phyloP scores from a whole-genome alignment of 2,888 invertebrate genomes.

The Watsonalla cultraria region DNA sequence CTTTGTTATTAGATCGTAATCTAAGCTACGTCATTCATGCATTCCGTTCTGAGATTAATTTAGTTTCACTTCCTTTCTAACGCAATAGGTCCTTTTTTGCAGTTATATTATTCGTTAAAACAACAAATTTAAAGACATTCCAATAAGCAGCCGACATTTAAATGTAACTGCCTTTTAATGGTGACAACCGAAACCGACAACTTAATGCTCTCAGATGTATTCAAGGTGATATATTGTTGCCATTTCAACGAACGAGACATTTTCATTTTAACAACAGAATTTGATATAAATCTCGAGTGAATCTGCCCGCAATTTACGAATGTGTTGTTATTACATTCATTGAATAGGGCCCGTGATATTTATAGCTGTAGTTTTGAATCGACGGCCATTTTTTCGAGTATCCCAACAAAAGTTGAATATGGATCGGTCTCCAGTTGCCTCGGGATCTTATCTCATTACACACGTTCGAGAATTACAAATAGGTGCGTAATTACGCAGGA shows the following conservation, averaged over 20 bases:
- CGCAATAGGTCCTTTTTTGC: no score
- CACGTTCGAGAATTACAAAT: slow-evolving; percentile 45
- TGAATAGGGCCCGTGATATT: slow-evolving; percentile 34
- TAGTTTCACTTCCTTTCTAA: no score
- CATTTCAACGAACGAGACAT: neutral
- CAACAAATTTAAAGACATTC: neutral
- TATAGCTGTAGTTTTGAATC: slow-evolving; percentile 35
- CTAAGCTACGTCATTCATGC: no score
- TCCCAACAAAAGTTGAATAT: slow-evolving; percentile 37
- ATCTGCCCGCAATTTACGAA: slow-evolving; percentile 36
- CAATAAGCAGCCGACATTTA: neutral
- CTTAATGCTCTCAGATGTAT: neutral
- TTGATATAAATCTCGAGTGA: no score
- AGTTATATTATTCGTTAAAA: no score
- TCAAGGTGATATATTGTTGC: neutral
- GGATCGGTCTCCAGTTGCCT: slow-evolving; percentile 47
- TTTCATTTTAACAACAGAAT: neutral
- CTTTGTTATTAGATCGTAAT: no score
- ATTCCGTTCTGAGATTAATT: no score
- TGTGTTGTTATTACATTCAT: slow-evolving; percentile 2
- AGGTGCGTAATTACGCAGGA: slow-evolving; percentile 57
- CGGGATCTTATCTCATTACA: slow-evolving; percentile 54
- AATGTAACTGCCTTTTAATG: neutral
- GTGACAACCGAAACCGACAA: neutral
- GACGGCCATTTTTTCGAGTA: slow-evolving; percentile 45